These are phyloP conservation scores for Dryobota labecula DNA, from an alignment of 2,888 invertebrate genomes.

Conservation along the genomic window DNA sequence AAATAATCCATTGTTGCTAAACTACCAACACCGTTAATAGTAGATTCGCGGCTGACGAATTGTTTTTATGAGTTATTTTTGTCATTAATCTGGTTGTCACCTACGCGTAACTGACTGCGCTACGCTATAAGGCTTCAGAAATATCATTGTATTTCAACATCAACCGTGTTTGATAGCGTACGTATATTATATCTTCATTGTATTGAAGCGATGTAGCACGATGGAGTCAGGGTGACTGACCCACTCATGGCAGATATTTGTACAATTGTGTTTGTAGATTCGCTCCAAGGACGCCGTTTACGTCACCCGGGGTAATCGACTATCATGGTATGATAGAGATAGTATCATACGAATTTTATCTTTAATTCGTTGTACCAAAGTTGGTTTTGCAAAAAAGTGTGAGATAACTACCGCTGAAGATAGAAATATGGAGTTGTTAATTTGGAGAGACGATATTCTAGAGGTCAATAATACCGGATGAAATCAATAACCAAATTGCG, in stretches of 20 bases:
- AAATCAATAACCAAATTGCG: slow-evolving; percentile 59
- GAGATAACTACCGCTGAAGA: slow-evolving; percentile 40
- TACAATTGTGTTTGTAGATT: slow-evolving; percentile 86
- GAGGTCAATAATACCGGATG: slow-evolving; percentile 74
- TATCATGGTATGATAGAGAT: slow-evolving; percentile 65
- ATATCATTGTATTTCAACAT: slow-evolving; percentile 66
- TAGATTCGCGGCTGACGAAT: slow-evolving; percentile 49
- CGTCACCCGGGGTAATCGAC: slow-evolving; percentile 82
- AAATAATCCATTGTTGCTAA: slow-evolving; percentile 66
- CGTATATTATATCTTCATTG: slow-evolving; percentile 37
- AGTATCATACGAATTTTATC: slow-evolving; percentile 68
- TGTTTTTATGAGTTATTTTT: slow-evolving; percentile 66
- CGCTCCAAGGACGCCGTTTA: slow-evolving; percentile 86
- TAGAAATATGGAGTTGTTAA: slow-evolving; percentile 50
- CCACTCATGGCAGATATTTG: slow-evolving; percentile 82
- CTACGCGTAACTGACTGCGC: slow-evolving; percentile 59
- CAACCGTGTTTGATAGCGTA: slow-evolving; percentile 57
- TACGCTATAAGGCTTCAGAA: slow-evolving; percentile 41
- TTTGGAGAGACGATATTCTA: slow-evolving; percentile 59
- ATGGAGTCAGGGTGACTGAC: slow-evolving; percentile 83
- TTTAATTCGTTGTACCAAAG: slow-evolving; percentile 70
- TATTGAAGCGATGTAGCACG: slow-evolving; percentile 50
- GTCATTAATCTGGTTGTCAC: slow-evolving; percentile 69
- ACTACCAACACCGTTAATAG: slow-evolving; percentile 66
- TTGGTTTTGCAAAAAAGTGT: slow-evolving; percentile 54